A percentile compares a stretch with the other conserved stretches of the same genome.
Conservation (phyloP, 2,888 invertebrate genomes). For the Pseudococcus jackbeardsleyi region DNA sequence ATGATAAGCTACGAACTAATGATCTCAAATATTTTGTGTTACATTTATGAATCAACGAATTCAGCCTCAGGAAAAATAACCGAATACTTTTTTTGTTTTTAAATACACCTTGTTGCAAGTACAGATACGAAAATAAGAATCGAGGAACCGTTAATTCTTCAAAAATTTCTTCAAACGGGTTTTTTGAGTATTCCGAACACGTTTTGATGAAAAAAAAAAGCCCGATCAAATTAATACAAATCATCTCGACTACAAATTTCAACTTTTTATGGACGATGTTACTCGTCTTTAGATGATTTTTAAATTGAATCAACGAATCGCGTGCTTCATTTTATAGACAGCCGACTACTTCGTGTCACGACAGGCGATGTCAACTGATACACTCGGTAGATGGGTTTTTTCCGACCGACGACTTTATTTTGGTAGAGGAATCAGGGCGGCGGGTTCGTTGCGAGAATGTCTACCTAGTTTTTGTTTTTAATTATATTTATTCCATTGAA, state of each 20-base stretch:
- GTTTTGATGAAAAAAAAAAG: background rate
- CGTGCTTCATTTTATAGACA: background rate
- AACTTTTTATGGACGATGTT: background rate
- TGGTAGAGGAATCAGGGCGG: background rate
- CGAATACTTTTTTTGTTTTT: background rate
- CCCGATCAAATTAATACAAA: background rate
- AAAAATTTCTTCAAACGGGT: slow-evolving; percentile 16
- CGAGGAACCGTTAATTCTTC: background rate
- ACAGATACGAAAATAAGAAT: background rate
- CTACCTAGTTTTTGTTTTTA: slow-evolving; percentile 3
- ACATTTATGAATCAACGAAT: background rate
- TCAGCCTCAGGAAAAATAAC: background rate
- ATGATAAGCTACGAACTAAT: background rate
- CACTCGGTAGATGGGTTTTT: background rate
- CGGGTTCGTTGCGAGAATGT: background rate
- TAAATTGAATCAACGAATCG: slow-evolving; percentile 26
- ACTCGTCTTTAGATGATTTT: background rate
- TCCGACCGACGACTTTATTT: background rate
- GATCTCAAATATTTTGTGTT: background rate
- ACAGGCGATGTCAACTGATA: background rate
- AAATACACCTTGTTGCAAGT: no score
- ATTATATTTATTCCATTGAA: slow-evolving; percentile 1
- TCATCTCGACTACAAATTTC: background rate
- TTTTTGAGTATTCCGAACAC: slow-evolving; percentile 1
- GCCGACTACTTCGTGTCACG: slow-evolving; percentile 10